These are phyloP conservation scores for Gambusia holbrooki DNA, from an alignment of 2,113 vertebrate species.

Conservation along the genomic window DNA sequence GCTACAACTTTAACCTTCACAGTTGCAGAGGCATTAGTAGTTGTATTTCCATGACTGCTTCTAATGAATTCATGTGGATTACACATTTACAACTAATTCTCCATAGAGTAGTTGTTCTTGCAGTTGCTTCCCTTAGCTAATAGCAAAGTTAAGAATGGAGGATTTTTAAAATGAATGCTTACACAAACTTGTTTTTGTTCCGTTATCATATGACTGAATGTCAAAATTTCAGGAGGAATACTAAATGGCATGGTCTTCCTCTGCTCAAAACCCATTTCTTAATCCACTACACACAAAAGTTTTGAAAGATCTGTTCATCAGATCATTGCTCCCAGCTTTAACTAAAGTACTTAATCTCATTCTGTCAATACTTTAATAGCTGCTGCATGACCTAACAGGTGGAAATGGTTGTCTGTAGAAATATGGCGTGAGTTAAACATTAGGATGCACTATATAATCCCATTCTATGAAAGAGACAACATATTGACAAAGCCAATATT, in stretches of 20 bases:
- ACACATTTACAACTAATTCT: not conserved
- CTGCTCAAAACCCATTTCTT: slow-evolving; percentile 46
- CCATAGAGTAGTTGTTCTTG: too few species aligned
- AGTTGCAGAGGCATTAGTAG: slow-evolving; percentile 3
- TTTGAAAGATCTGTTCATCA: slow-evolving; percentile 37
- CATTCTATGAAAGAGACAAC: not conserved
- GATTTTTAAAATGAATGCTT: not conserved
- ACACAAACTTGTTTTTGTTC: too few species aligned
- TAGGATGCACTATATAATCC: slow-evolving; percentile 10
- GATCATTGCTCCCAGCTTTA: slow-evolving; percentile 56
- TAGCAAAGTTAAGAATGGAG: slow-evolving; percentile 8
- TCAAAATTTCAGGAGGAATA: not conserved
- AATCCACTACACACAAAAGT: slow-evolving; percentile 21
- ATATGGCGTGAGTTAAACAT: not conserved
- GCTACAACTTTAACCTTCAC: slow-evolving; percentile 14
- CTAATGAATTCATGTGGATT: slow-evolving; percentile 21
- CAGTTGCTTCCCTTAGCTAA: too few species aligned
- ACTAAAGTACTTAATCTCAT: slow-evolving; percentile 32
- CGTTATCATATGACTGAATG: too few species aligned
- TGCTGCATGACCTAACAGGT: slow-evolving; percentile 19
- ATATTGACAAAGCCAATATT: slow-evolving; percentile 24
- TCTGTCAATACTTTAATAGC: slow-evolving; percentile 38
- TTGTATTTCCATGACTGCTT: slow-evolving; percentile 26
- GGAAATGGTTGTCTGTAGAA: slow-evolving; percentile 23
- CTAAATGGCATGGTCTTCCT: not conserved